Percentiles rank a stretch among this genome's conserved stretches.
These are phyloP conservation scores for Odiellus spinosus DNA, from an alignment of 2,888 invertebrate genomes.

Conservation along the genomic window DNA sequence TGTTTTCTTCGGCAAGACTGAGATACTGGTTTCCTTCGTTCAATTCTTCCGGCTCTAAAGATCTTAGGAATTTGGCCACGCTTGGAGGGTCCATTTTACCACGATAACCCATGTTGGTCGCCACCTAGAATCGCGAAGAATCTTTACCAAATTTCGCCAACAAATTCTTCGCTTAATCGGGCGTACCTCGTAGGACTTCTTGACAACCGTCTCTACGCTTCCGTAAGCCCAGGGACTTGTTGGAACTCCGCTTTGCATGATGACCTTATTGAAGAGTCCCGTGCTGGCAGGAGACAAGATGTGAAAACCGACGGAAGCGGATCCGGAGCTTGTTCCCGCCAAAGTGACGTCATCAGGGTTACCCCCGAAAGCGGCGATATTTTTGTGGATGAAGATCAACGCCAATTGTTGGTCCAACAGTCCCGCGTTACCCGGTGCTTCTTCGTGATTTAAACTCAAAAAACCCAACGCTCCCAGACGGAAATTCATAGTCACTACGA, in stretches of 20 bases:
- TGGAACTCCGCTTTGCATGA: background rate
- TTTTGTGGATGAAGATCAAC: background rate
- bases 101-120: no score
- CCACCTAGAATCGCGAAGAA: no score
- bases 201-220: no score
- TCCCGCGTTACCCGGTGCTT: background rate
- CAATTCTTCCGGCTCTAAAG: no score
- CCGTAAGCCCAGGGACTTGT: background rate
- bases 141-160: no score
- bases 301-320: background rate
- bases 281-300: background rate
- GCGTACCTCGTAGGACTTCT: no score
- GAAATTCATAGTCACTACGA: background rate
- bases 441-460: background rate
- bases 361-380: background rate
- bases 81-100: no score
- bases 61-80: no score
- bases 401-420: constrained; percentile 1
- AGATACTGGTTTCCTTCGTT: no score
- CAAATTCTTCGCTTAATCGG: no score
- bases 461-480: constrained; percentile 1
- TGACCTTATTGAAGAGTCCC: background rate
- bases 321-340: background rate
- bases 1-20: no score
- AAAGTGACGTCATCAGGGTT: background rate